Evolutionary conservation across 2,113 vertebrate genomes (phyloP).

Genomic region (Plectropomus leopardus): DNA sequence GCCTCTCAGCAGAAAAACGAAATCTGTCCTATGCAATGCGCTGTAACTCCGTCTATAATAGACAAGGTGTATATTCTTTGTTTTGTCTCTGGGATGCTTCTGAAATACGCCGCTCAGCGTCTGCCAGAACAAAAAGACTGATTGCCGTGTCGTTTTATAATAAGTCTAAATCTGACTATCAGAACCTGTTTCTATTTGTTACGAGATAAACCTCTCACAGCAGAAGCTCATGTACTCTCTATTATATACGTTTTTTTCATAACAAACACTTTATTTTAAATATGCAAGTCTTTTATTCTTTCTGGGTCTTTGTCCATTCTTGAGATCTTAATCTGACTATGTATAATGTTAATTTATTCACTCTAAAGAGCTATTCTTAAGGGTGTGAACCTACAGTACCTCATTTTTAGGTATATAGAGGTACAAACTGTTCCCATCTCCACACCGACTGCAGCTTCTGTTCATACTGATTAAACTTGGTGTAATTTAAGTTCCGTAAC

Average conservation of each 20-base stretch:
- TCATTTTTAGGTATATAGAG: neutral
- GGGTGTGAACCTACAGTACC: neutral
- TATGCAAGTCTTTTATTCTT: too few species aligned
- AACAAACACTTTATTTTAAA: too few species aligned
- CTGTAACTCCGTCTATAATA: too few species aligned
- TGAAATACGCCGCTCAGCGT: too few species aligned
- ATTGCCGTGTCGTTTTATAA: neutral
- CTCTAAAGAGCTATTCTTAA: neutral
- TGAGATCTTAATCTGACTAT: neutral
- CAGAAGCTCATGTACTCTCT: neutral
- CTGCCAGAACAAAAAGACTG: too few species aligned
- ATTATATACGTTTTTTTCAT: too few species aligned
- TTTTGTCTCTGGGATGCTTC: too few species aligned
- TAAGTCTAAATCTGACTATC: too few species aligned
- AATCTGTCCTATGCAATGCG: too few species aligned
- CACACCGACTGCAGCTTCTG: neutral
- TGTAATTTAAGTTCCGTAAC: neutral
- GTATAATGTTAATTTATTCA: neutral
- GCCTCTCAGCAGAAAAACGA: too few species aligned
- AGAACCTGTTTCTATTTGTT: neutral
- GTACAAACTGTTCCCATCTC: too few species aligned
- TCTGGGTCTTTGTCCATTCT: neutral
- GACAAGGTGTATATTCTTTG: too few species aligned
- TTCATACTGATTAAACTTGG: neutral
- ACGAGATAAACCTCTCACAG: neutral